Evolutionary conservation across 2,888 invertebrate species (phyloP).

Genomic region (Girardia tigrina): DNA sequence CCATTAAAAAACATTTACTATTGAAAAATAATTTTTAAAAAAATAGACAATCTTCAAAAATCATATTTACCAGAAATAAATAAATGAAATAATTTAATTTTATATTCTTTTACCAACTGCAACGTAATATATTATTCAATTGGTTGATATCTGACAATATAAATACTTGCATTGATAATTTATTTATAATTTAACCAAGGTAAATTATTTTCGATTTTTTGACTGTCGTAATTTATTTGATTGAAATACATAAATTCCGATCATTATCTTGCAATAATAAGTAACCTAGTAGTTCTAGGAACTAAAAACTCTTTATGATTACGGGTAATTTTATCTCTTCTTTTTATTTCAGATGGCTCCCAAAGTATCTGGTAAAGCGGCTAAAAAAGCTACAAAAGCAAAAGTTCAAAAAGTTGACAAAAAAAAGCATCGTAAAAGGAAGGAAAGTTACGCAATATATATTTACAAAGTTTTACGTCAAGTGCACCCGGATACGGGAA

Average conservation of each 20-base stretch:
- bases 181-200: neutral
- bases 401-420: slow-evolving; percentile 35
- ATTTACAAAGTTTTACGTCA: slow-evolving; percentile 37
- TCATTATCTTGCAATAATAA: too few species aligned
- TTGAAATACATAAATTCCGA: too few species aligned
- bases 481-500: slow-evolving; percentile 57
- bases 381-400: slow-evolving; percentile 34
- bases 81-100: too few species aligned
- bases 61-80: too few species aligned
- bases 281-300: too few species aligned
- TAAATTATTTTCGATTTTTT: neutral
- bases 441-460: slow-evolving; percentile 36
- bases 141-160: slow-evolving; percentile 12
- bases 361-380: slow-evolving; percentile 35
- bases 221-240: too few species aligned
- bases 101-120: neutral
- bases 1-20: too few species aligned
- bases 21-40: too few species aligned
- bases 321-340: too few species aligned
- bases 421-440: slow-evolving; percentile 36
- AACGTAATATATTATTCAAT: neutral
- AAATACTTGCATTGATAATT: neutral
- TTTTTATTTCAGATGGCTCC: slow-evolving; percentile 27
- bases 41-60: too few species aligned
- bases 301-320: too few species aligned